Percentiles rank a stretch among this genome's conserved stretches.
phyloP scores from a whole-genome alignment of 2,888 invertebrate genomes.

The Drosophila fulvimacula region DNA sequence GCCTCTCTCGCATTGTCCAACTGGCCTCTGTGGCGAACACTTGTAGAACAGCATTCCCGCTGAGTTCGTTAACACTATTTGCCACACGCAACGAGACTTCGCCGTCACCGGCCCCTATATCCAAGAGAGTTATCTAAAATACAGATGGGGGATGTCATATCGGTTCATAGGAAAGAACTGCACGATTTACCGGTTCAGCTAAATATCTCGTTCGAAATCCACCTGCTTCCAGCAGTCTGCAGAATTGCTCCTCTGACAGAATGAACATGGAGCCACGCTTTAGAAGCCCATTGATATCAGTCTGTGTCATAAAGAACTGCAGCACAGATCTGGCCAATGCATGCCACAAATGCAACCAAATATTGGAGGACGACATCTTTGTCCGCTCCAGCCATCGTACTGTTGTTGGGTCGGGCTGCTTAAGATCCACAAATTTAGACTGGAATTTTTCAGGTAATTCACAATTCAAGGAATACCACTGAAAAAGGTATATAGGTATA shows the following conservation, averaged over 20 bases:
- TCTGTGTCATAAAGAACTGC: conserved; percentile 96
- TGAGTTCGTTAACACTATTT: conserved; percentile 85
- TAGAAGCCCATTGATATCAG: conserved; percentile 97
- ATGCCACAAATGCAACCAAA: conserved; percentile 96
- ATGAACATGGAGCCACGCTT: conserved; percentile 99
- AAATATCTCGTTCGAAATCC: conserved; percentile 71
- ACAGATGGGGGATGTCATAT: not conserved
- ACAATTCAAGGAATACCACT: conserved; percentile 83
- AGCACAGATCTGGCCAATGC: conserved; percentile 93
- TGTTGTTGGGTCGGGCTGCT: conserved; percentile 82
- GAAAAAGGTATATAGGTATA: conserved; percentile 9
- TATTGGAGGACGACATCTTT: conserved; percentile 82
- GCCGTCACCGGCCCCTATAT: conserved; percentile 98
- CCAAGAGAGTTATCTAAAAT: conserved; percentile 87
- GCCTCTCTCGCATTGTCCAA: conserved; percentile 92
- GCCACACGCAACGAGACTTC: conserved; percentile 93
- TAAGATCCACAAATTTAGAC: conserved; percentile 81
- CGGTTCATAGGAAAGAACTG: not conserved
- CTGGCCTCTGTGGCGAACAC: conserved; percentile 97
- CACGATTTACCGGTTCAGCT: conserved; percentile 61
- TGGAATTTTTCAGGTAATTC: conserved; percentile 81
- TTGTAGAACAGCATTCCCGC: conserved; percentile 86
- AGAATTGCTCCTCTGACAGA: conserved; percentile 93
- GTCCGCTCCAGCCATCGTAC: conserved; percentile 83
- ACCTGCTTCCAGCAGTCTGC: conserved; percentile 81